Evolutionary conservation across 2,888 invertebrate species (phyloP).

Genomic region (Drosophila fulvimacula): DNA sequence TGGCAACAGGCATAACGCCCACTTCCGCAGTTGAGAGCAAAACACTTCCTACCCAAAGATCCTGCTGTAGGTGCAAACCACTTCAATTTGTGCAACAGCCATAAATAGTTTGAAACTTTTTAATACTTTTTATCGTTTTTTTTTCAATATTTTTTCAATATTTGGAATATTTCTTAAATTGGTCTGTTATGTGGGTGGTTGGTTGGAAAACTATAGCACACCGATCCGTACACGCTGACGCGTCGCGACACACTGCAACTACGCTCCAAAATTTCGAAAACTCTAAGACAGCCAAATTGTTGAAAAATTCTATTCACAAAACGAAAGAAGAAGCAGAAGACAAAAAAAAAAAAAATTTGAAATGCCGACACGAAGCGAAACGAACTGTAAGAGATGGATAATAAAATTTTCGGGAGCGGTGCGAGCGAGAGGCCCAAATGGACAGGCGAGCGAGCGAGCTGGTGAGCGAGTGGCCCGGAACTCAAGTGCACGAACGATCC

Average conservation of each 20-base stretch:
- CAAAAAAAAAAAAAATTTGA: slow-evolving; percentile 37
- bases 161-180: slow-evolving; percentile 18
- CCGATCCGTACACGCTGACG: slow-evolving; percentile 76
- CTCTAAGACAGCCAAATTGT: slow-evolving; percentile 70
- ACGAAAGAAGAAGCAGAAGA: slow-evolving; percentile 26
- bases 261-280: slow-evolving; percentile 84
- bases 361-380: slow-evolving; percentile 51
- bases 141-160: slow-evolving; percentile 10
- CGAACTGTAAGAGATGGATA: slow-evolving; percentile 46
- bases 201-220: slow-evolving; percentile 43
- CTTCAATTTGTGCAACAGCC: not conserved
- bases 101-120: not conserved
- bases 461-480: slow-evolving; percentile 36
- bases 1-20: slow-evolving; percentile 70
- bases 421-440: slow-evolving; percentile 34
- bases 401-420: slow-evolving; percentile 25
- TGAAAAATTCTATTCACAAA: slow-evolving; percentile 70
- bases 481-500: slow-evolving; percentile 70
- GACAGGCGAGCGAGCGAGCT: slow-evolving; percentile 27
- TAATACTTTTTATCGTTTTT: not conserved
- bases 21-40: slow-evolving; percentile 55
- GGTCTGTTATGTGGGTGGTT: not conserved
- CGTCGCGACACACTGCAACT: slow-evolving; percentile 85
- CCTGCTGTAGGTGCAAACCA: slow-evolving; percentile 14
- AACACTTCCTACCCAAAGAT: slow-evolving; percentile 28